A percentile compares a stretch with the other conserved stretches of the same genome.
phyloP scores from a whole-genome alignment of 37 sponge, comb jelly and placozoan genomes.

The Aplysina aerophoba region DNA sequence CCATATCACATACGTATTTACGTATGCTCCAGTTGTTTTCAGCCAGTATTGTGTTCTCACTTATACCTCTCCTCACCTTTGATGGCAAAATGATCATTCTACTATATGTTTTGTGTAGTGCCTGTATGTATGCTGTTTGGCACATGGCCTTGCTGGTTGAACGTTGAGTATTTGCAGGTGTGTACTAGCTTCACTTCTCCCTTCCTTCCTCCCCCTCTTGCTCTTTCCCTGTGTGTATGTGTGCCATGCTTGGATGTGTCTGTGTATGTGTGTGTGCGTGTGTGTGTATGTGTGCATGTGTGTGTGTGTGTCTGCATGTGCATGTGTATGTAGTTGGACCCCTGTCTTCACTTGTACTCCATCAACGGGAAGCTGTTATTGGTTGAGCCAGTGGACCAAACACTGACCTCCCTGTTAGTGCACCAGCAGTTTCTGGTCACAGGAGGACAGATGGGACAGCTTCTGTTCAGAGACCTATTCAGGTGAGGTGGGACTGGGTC shows the following conservation, averaged over 20 bases:
- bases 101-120: too few species aligned
- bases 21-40: too few species aligned
- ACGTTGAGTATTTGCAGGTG: neutral
- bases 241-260: too few species aligned
- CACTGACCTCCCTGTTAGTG: conserved; percentile 54
- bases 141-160: neutral
- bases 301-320: conserved; percentile 28
- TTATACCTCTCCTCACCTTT: too few species aligned
- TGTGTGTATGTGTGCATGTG: neutral
- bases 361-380: conserved; percentile 73
- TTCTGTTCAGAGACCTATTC: conserved; percentile 67
- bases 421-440: conserved; percentile 68
- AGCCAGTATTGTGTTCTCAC: too few species aligned
- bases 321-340: conserved; percentile 16
- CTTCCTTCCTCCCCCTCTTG: too few species aligned
- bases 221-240: too few species aligned
- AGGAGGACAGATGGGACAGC: conserved; percentile 57
- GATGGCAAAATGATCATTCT: too few species aligned
- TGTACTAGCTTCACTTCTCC: neutral
- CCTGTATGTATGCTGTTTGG: neutral
- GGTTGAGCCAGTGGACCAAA: conserved; percentile 47
- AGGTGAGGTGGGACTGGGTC: conserved; percentile 43
- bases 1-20: too few species aligned
- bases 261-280: too few species aligned
- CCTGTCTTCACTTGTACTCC: conserved; percentile 73